These are phyloP conservation scores for Cephus sareptanus DNA, from an alignment of 2,888 invertebrate genomes.

Conservation along the genomic window DNA sequence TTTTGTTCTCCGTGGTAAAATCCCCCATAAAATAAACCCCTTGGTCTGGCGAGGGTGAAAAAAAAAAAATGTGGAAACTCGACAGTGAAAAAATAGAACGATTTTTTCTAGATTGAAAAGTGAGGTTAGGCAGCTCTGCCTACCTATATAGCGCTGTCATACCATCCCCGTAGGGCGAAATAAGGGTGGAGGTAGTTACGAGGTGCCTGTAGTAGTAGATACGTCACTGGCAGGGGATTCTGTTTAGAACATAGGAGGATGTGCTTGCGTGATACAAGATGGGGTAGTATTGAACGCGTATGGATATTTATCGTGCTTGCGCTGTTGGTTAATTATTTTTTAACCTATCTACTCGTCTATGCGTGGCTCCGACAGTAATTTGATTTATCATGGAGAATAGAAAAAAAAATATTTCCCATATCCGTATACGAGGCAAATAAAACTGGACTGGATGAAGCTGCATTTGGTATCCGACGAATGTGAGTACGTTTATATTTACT, in stretches of 20 bases:
- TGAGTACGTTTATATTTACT: background rate
- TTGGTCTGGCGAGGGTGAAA: background rate
- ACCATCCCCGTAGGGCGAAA: background rate
- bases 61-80: background rate
- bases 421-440: background rate
- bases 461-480: background rate
- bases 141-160: background rate
- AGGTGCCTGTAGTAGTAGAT: background rate
- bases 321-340: background rate
- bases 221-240: background rate
- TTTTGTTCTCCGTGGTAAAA: background rate
- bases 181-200: background rate
- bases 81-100: background rate
- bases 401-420: background rate
- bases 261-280: background rate
- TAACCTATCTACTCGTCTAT: background rate
- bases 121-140: background rate
- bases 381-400: background rate
- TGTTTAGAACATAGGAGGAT: background rate
- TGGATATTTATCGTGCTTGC: background rate
- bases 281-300: background rate
- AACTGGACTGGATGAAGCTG: background rate
- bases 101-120: background rate
- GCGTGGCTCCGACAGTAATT: background rate
- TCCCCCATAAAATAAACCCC: background rate